Evolutionary conservation across 2,888 invertebrate genomes (phyloP).

Genomic region (Tachystola acroxantha): DNA sequence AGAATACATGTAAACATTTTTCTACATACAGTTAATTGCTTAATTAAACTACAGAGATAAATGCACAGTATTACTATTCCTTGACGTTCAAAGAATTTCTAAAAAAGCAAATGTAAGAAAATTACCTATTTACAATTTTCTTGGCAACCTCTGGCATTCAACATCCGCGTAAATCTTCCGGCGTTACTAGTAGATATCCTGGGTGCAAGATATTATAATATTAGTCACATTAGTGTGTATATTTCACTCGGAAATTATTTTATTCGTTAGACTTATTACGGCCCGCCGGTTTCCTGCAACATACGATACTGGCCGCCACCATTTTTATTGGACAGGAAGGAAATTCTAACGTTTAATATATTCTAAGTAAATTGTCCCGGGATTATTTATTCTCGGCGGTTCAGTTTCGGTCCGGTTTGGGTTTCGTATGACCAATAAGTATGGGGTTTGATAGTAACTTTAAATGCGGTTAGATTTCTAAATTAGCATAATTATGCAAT

Average conservation of each 20-base stretch:
- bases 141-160: conserved; percentile 29
- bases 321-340: conserved; percentile 77
- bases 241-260: conserved; percentile 72
- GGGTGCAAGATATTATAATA: conserved; percentile 72
- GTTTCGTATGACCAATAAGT: conserved; percentile 13
- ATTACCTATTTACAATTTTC: not conserved
- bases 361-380: conserved; percentile 55
- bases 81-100: no score
- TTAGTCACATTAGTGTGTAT: conserved; percentile 75
- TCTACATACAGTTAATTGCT: no score
- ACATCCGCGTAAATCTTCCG: conserved; percentile 65
- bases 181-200: conserved; percentile 71
- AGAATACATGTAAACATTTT: no score
- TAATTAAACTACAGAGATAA: no score
- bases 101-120: no score
- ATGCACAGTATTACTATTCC: no score
- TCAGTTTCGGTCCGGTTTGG: conserved; percentile 33
- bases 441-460: not conserved
- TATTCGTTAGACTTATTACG: conserved; percentile 73
- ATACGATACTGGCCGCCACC: conserved; percentile 57
- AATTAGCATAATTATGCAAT: not conserved
- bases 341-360: conserved; percentile 71
- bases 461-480: not conserved
- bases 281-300: conserved; percentile 63
- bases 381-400: conserved; percentile 49